Percentiles rank a stretch among this genome's conserved stretches.
Evolutionary conservation across 2,888 invertebrate genomes (phyloP).

Genomic region (Thereva nobilitata): DNA sequence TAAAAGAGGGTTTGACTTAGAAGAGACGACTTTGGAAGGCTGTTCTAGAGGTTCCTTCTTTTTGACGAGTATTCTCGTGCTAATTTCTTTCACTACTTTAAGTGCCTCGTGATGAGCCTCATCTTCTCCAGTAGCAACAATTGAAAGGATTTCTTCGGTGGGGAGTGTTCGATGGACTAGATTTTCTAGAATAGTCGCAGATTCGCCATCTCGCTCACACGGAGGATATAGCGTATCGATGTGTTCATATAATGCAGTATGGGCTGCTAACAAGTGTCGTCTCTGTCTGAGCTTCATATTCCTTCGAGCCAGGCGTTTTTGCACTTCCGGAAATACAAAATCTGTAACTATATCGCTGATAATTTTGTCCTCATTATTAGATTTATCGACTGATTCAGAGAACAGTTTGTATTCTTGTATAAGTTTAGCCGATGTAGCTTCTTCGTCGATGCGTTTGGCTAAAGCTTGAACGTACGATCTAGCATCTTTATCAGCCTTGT

Average conservation of each 20-base stretch:
- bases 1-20: neutral
- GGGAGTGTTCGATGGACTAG: constrained; percentile 9
- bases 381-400: constrained; percentile 40
- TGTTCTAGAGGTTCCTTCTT: neutral
- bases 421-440: constrained; percentile 44
- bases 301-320: constrained; percentile 56
- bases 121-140: constrained; percentile 6
- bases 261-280: constrained; percentile 55
- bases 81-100: constrained; percentile 49
- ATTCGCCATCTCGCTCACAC: neutral
- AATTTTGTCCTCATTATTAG: constrained; percentile 48
- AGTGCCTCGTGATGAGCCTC: constrained; percentile 45
- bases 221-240: constrained; percentile 43
- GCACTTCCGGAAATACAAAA: constrained; percentile 56
- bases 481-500: constrained; percentile 63
- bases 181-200: neutral
- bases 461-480: constrained; percentile 60
- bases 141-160: constrained; percentile 17
- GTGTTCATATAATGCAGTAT: constrained; percentile 53
- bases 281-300: constrained; percentile 55
- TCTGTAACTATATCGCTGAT: constrained; percentile 51
- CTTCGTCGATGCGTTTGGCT: constrained; percentile 59
- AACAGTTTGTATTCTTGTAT: neutral
- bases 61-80: constrained; percentile 49
- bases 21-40: too few species aligned